Conservation (phyloP, 2,797 vertebrate genomes). For the Takifugu ocellatus region DNA sequence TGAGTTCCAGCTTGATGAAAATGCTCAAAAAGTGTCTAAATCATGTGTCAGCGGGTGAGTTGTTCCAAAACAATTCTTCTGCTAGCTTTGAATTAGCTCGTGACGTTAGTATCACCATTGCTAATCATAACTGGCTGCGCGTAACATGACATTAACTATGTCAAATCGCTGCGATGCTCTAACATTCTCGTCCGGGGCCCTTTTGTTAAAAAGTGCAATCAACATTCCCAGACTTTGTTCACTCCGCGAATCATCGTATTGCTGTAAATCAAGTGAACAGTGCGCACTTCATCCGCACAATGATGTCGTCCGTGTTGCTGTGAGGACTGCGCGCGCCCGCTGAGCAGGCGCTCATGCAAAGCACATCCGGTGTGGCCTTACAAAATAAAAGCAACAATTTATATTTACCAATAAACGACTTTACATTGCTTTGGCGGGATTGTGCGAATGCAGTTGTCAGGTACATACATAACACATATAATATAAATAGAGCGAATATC, state of each 20-base stretch:
- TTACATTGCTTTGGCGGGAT: no score
- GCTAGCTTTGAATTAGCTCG: slow-evolving; percentile 65
- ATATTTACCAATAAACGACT: no score
- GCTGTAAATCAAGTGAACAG: slow-evolving; percentile 18
- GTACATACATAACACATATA: no score
- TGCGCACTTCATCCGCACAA: slow-evolving; percentile 45
- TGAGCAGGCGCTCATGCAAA: no score
- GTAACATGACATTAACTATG: slow-evolving; percentile 24
- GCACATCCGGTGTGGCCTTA: no score
- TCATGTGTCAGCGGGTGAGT: slow-evolving; percentile 44
- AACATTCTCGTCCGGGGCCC: not conserved
- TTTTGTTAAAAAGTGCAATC: slow-evolving; percentile 1
- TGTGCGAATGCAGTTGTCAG: no score
- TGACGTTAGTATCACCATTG: slow-evolving; percentile 54
- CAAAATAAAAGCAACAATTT: no score
- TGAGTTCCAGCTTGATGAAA: slow-evolving; percentile 61
- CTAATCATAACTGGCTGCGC: slow-evolving; percentile 52
- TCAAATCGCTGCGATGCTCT: slow-evolving; percentile 11
- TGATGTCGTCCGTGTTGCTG: no score
- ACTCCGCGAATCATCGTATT: slow-evolving; percentile 10
- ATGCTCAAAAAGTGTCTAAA: slow-evolving; percentile 25
- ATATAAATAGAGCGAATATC: no score
- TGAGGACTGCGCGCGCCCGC: no score
- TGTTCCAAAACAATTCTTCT: slow-evolving; percentile 55
- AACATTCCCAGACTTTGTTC: slow-evolving; percentile 11